Conservation (phyloP, 2,113 vertebrate species). For the Sylvietta virens region DNA sequence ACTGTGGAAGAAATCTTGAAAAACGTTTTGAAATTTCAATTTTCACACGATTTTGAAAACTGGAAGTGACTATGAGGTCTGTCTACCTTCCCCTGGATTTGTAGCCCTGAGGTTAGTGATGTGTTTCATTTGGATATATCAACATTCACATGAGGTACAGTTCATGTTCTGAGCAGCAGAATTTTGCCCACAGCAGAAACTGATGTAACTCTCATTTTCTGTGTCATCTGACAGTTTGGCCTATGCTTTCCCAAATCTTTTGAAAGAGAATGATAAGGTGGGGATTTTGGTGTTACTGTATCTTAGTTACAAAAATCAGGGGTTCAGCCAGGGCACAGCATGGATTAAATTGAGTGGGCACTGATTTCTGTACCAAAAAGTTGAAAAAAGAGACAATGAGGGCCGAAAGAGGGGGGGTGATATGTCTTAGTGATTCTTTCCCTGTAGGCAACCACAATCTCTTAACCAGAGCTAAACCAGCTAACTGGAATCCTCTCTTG, state of each 20-base stretch:
- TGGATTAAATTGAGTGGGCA: background rate
- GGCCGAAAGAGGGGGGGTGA: background rate
- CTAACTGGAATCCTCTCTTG: constrained; percentile 25
- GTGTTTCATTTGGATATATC: background rate
- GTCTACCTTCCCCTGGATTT: background rate
- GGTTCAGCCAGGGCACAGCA: background rate
- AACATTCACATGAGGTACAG: background rate
- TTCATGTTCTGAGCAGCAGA: background rate
- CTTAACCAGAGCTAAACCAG: background rate
- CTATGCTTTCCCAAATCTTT: background rate
- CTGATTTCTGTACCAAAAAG: background rate
- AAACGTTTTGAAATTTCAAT: background rate
- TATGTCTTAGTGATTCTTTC: background rate
- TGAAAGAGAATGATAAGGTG: background rate
- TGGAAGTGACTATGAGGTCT: background rate
- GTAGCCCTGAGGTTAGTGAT: background rate
- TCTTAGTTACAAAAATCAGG: background rate
- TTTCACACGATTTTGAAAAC: background rate
- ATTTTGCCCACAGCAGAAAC: background rate
- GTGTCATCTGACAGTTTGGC: background rate
- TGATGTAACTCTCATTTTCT: background rate
- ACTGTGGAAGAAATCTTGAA: background rate
- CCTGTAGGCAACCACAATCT: background rate
- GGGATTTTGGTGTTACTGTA: background rate
- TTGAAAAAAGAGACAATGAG: constrained; percentile 1